Conservation (phyloP, 2,888 invertebrate genomes). For the Galerucella calmariensis region DNA sequence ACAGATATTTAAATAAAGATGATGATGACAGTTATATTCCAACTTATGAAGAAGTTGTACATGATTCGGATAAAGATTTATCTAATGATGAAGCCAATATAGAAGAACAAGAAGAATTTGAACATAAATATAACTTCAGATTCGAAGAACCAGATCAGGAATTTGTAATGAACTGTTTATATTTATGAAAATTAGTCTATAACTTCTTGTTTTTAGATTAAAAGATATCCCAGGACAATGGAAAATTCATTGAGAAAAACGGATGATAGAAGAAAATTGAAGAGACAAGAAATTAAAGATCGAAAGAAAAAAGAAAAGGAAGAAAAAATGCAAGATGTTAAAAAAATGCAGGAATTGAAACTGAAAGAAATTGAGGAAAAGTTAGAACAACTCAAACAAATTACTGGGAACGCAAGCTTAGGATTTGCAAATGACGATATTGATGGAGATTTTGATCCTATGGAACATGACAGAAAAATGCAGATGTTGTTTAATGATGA, state of each 20-base stretch:
- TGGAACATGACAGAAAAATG: conserved; percentile 88
- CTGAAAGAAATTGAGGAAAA: conserved; percentile 91
- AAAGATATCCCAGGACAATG: conserved; percentile 92
- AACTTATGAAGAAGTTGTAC: conserved; percentile 75
- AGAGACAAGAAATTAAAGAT: conserved; percentile 79
- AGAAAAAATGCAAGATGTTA: conserved; percentile 87
- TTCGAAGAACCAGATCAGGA: conserved; percentile 97
- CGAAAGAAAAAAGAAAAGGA: conserved; percentile 83
- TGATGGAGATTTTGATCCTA: conserved; percentile 92
- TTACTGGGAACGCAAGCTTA: conserved; percentile 84
- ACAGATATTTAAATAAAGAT: conserved; percentile 67
- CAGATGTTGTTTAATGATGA: conserved; percentile 85
- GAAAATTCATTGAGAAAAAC: conserved; percentile 80
- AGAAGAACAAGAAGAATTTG: conserved; percentile 89
- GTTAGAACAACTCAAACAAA: conserved; percentile 84
- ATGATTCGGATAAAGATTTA: conserved; percentile 69
- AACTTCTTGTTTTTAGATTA: conserved; percentile 70
- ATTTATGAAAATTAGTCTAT: conserved; percentile 19
- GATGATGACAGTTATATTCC: conserved; percentile 67
- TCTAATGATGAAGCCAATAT: conserved; percentile 84
- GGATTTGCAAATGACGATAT: conserved; percentile 81
- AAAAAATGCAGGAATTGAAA: conserved; percentile 86
- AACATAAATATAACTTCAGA: conserved; percentile 94
- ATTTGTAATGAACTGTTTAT: conserved; percentile 71
- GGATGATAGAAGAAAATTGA: conserved; percentile 81